Percentiles rank a stretch among this genome's conserved stretches.
phyloP scores from a whole-genome alignment of 2,888 invertebrate species.

The Acrobasis repandana region DNA sequence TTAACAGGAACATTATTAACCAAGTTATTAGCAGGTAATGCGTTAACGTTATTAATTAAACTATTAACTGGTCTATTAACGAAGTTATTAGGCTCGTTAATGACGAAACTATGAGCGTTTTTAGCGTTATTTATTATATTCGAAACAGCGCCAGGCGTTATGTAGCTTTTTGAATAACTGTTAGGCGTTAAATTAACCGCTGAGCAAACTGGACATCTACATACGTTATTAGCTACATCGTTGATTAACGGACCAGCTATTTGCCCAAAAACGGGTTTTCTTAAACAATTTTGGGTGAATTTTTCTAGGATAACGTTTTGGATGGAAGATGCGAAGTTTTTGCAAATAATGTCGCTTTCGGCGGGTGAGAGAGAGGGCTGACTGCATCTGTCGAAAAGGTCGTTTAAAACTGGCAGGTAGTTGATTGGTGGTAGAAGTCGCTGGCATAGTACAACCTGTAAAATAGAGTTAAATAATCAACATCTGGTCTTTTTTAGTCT shows the following conservation, averaged over 20 bases:
- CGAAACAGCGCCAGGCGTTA: slow-evolving; percentile 23
- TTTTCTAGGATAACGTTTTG: slow-evolving; percentile 36
- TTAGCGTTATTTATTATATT: slow-evolving; percentile 20
- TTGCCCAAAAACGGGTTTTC: slow-evolving; percentile 32
- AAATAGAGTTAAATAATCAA: not conserved
- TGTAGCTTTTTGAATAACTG: slow-evolving; percentile 22
- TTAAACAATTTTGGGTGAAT: slow-evolving; percentile 30
- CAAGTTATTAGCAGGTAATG: not conserved
- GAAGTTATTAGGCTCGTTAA: slow-evolving; percentile 1
- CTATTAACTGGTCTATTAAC: not conserved
- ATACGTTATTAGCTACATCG: slow-evolving; percentile 28
- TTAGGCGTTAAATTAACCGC: slow-evolving; percentile 26
- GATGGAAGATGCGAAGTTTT: slow-evolving; percentile 35
- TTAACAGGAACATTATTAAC: not conserved
- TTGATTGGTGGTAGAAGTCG: slow-evolving; percentile 3
- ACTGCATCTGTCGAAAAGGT: slow-evolving; percentile 21
- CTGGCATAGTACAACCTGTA: not conserved
- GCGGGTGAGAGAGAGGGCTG: slow-evolving; percentile 21
- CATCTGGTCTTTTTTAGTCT: too few species aligned
- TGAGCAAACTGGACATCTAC: slow-evolving; percentile 25
- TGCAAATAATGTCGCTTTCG: slow-evolving; percentile 30
- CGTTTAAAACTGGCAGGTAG: slow-evolving; percentile 18
- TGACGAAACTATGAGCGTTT: not conserved
- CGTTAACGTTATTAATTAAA: not conserved
- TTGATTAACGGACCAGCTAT: slow-evolving; percentile 33